phyloP scores from a whole-genome alignment of 2,888 invertebrate genomes.

The Drosophila atripex region DNA sequence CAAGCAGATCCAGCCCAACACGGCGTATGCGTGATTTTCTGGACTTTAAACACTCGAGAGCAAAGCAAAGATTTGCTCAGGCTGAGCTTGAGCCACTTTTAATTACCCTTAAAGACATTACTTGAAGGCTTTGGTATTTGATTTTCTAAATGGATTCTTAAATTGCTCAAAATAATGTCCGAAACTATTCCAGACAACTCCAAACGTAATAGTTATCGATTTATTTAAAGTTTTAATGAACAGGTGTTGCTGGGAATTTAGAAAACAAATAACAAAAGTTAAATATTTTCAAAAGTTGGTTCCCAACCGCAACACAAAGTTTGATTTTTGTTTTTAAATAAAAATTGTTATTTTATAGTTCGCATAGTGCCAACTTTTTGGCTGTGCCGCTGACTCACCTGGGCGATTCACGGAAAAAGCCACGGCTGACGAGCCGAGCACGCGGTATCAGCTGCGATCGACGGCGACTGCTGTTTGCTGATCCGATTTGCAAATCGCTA shows the following conservation, averaged over 20 bases:
- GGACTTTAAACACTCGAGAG: conserved; percentile 48
- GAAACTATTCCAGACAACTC: not conserved
- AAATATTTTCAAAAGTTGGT: not conserved
- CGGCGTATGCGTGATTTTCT: conserved; percentile 64
- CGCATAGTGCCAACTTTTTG: too few relatives aligned
- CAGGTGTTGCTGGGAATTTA: not conserved
- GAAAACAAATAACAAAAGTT: not conserved
- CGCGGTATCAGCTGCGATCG: conserved; percentile 92
- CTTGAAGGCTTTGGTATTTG: not conserved
- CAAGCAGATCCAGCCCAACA: conserved; percentile 29
- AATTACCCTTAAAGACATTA: not conserved
- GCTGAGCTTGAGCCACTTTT: not conserved
- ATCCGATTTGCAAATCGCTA: conserved; percentile 88
- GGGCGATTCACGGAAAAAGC: conserved; percentile 88
- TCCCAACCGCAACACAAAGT: not conserved
- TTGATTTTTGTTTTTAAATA: not conserved
- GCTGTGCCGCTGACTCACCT: conserved; percentile 49
- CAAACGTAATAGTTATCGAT: not conserved
- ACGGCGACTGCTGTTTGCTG: conserved; percentile 87
- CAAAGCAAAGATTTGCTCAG: conserved; percentile 17
- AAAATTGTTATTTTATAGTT: not conserved
- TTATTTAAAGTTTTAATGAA: not conserved
- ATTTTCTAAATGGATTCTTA: not conserved
- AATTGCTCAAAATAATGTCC: not conserved
- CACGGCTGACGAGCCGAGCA: conserved; percentile 90